Evolutionary conservation across 2,797 vertebrate species (phyloP), one percentile per base, ranked within the genome.

Genomic region (Sebastolobus alascanus): DNA sequence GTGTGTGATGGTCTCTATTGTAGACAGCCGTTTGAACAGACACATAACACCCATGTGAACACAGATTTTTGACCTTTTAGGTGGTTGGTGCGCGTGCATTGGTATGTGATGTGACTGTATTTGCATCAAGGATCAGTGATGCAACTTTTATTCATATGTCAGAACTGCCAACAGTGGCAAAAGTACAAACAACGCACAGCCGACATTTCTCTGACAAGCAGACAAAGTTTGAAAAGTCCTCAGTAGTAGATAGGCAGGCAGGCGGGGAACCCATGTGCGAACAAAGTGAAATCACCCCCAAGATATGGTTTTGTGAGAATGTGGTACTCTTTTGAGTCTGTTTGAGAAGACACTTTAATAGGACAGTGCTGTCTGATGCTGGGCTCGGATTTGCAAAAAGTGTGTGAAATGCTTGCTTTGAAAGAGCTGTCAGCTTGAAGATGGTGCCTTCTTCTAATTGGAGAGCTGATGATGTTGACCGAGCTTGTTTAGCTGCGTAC

Each of bases 201-300:
- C 1, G 6, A 55, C 50, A 12, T 77, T 58, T 54, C 27, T 73
- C 18, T 52, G 77, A 89, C 63, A 73, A 55, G 73, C 40, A 64
- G 60, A 79, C 65, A 72, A 68, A 69, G 60, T 80, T 84, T 65
- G 63, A 80, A 64, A 85, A 75, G 29, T 80, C 85, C 37, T 71
- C 65, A 69, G 60, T 79, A 43, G 82, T 46, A 8, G 16, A 46
- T 46, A 85, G 18, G 18, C 13, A 73, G n/a, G 29, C 58, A 73
- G 73, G 54, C 55, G 82, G 80, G 31, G 40, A 87, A 82, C 20
- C 74, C 40, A 29, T 58, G 38, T 72, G 29, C 1, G 14, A 76
- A 84, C 73, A 85, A 79, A 85, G 70, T 55, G 43, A 83, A 75
- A 69, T 83, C 70, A 58, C 14, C 38, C 55, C 43, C 29, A 65